Base-by-base conservation (phyloP, 2,888 invertebrate species). In the Saturnia pavonia region DNA sequence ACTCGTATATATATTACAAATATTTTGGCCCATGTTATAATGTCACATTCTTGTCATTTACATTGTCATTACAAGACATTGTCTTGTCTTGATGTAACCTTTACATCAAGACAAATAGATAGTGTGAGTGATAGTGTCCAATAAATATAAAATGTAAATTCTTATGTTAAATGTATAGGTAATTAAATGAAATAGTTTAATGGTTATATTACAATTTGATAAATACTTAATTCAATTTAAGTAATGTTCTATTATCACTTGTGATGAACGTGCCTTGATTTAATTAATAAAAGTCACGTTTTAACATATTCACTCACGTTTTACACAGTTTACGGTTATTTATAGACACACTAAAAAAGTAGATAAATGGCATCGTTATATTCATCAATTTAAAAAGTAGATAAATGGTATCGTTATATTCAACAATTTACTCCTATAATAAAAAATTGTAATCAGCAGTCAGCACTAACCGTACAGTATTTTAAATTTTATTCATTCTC, bases 281-380 rank as follows among this genome's bases (percentile, higher is more conserved):
- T 27, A 25, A 57, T 60, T 25, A 60, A 60, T 25, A 27, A 27
- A 60, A 60, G 27, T 60, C 57, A 60, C 57, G 57, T 60, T 60
- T n/a, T 25, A 27, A 27, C 6, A 60, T 60, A 60, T 27, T 25
- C 25, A 1, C 14, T 27, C 57, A 14, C 57, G 25, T 60, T 27
- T 19, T 27, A 60, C 27, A 60, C 4, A 25, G 9, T 54, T 54
- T 27, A 57, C 25, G 22, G 11, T 25, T 54, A 22, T 7, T 54
- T 25, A 60, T 14, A 14, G 25, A 27, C 12, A 60, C 9, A 57
- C 19, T 27, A 27, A 60, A 27, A 60, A 11, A 27, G 14, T 60
- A 25, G 12, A 9, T 14, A n/a, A n/a, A 27, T 27, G 25, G 9
- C 14, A 60, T 25, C 16, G 14, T 51, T 51, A 60, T 60, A 14